Conservation (phyloP, 2,113 vertebrate genomes). For the Marmota monax region DNA sequence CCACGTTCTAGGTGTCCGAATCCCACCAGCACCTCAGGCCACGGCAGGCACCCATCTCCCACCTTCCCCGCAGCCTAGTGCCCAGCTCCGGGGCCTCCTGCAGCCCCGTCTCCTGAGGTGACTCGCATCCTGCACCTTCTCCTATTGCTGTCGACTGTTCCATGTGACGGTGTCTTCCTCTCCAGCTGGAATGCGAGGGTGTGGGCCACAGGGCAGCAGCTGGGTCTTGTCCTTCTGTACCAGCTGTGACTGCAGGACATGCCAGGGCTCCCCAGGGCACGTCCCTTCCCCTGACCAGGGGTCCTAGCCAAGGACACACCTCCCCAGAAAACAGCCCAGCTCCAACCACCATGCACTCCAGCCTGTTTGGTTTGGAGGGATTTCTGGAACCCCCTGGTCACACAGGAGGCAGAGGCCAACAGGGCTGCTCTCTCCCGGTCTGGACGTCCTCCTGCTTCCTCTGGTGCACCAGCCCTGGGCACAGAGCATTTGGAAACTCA, state of each 20-base stretch:
- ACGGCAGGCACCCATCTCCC: not conserved
- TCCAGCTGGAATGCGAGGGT: not conserved
- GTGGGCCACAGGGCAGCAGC: not conserved
- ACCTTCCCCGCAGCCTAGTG: not conserved
- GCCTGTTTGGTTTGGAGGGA: not conserved
- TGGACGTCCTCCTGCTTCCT: not conserved
- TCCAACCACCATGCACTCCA: not conserved
- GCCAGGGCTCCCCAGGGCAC: not conserved
- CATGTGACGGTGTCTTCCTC: not conserved
- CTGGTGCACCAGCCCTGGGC: fast-evolving
- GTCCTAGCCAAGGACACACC: not conserved
- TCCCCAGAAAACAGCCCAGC: not conserved
- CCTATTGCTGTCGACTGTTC: not conserved
- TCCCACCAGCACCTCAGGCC: not conserved
- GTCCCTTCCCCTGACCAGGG: not conserved
- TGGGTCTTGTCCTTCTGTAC: not conserved
- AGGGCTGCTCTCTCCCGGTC: not conserved
- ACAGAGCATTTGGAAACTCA: not conserved
- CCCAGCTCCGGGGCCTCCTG: not conserved
- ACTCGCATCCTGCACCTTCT: fast-evolving
- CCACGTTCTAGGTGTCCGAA: not conserved
- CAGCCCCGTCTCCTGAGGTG: not conserved
- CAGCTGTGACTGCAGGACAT: not conserved
- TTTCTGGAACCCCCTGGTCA: not conserved
- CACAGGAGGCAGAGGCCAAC: not conserved